Evolutionary conservation across 2,797 vertebrate species (phyloP), one percentile per base, ranked within the genome.

Genomic region (Channallabes apus): DNA sequence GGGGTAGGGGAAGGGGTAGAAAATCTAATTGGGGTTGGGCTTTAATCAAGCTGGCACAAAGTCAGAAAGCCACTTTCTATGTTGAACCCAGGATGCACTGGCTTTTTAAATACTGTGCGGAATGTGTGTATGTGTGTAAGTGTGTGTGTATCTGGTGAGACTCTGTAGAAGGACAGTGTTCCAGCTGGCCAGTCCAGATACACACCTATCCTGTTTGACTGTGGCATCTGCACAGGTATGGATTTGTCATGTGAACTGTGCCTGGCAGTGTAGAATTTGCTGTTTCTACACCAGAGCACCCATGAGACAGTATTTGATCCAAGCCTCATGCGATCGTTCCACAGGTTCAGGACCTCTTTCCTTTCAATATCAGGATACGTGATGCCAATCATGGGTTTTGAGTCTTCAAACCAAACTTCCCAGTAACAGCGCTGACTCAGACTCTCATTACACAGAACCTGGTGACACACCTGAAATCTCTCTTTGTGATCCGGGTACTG

Each of bases 141-240:
- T 24, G 29, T 46, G 58, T 77, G 27, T n/a, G 3, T 27, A 68
- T 84, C 62, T 29, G 41, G 5, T 2, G 27, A 72, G 59, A 88
- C 38, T 0, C 3, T 54, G 51, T 83, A 89, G 68, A 88, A 89
- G 38, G 86, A 89, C 22, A 89, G 29, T 32, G 22, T 22, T 7
- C 88, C 86, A 38, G 75, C 80, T 3, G 14, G 65, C 12, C 71
- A 83, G 83, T 89, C 86, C 76, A 89, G 83, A 68, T 86, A 88
- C 51, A 89, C 85, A 7, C 82, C 86, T 2, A 76, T 64, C 46
- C 64, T 86, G 20, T 71, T 27, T 6, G 65, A 69, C 1, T 1
- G 1, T 8, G 32, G 24, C 20, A 38, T 17, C 4, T 46, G 9
- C n/a, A n/a, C n/a, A n/a, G n/a, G n/a, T 27, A 51, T 41, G 2